Base-by-base conservation (phyloP, 2,888 invertebrate species). In the Hyles lineata region DNA sequence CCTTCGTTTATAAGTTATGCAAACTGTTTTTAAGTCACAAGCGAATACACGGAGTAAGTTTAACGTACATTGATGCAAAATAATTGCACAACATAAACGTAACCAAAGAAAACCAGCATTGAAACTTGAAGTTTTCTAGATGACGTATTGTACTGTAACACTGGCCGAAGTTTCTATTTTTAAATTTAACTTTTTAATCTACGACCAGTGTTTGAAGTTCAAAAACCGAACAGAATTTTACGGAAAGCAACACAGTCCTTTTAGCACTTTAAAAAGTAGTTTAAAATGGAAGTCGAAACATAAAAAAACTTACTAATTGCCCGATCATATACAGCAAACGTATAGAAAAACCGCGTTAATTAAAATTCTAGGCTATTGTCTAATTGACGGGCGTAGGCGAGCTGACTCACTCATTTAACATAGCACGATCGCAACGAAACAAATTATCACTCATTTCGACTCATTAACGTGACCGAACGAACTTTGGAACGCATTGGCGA, bases 311-410 rank as follows among this genome's bases (percentile, higher is more conserved):
- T 70, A 70, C 73, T 73, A 73, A 73, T 73, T 73, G 73, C 52
- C 61, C 61, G 32, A 73, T 70, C 73, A 73, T 70, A 73, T 52
- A 72, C 59, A 67, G 69, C 67, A 67, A 55, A 52, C 71, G 62
- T 25, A 82, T 83, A 80, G 81, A 83, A 84, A 86, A 86, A 84
- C 43, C 85, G 78, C 90, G 88, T 84, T 90, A 90, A 91, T 91
- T 92, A 79, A 77, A 80, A 84, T 89, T 89, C 91, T 92, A 91
- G 91, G 91, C 86, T 90, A 87, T 79, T 77, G 87, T 83, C 81
- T 88, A 90, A 92, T 92, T 92, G 92, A 87, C 92, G 82, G 78
- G 80, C 84, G 89, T 85, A 84, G 88, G 90, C 89, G 89, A 76
- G 77, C 73, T 74, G 77, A 92, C 82, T 92, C 92, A 92, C 86